Evolutionary conservation across 1,140 invertebrate species (phyloP).

Genomic region (Calliphora vicina): DNA sequence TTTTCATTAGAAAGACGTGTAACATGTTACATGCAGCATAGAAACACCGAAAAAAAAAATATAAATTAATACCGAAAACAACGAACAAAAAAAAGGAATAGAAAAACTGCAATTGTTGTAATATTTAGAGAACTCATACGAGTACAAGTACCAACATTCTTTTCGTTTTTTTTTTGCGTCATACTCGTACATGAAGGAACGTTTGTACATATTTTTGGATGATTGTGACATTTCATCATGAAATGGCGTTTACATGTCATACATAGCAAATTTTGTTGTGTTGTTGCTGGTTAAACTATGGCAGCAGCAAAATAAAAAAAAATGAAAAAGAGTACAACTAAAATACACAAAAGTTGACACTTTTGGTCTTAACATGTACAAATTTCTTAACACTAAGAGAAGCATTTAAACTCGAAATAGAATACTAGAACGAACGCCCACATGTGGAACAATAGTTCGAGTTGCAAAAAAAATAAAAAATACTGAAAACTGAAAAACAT

Average conservation of each 20-base stretch:
- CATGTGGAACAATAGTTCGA: neutral
- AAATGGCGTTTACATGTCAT: conserved; percentile 62
- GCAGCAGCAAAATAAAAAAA: neutral
- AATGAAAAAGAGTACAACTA: conserved; percentile 9
- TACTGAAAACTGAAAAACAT: neutral
- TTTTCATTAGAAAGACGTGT: conserved; percentile 20
- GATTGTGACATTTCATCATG: conserved; percentile 61
- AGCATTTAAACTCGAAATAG: conserved; percentile 25
- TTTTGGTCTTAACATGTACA: conserved; percentile 30
- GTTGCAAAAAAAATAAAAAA: neutral
- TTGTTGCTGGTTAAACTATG: neutral
- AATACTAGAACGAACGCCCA: conserved; percentile 18
- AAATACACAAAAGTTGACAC: conserved; percentile 18
- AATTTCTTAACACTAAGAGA: conserved; percentile 32
- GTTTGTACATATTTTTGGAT: conserved; percentile 39
- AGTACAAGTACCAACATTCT: neutral
- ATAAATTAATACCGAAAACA: neutral
- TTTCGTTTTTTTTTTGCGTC: neutral
- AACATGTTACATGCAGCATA: neutral
- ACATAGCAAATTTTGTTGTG: conserved; percentile 49
- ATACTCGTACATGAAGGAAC: neutral
- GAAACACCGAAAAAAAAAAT: neutral
- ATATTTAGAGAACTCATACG: neutral
- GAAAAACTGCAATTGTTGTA: neutral
- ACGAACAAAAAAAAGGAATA: neutral